A percentile compares a stretch with the other conserved stretches of the same genome.
phyloP scores from a whole-genome alignment of 1,140 invertebrate genomes.

The Drosophila takahashii region DNA sequence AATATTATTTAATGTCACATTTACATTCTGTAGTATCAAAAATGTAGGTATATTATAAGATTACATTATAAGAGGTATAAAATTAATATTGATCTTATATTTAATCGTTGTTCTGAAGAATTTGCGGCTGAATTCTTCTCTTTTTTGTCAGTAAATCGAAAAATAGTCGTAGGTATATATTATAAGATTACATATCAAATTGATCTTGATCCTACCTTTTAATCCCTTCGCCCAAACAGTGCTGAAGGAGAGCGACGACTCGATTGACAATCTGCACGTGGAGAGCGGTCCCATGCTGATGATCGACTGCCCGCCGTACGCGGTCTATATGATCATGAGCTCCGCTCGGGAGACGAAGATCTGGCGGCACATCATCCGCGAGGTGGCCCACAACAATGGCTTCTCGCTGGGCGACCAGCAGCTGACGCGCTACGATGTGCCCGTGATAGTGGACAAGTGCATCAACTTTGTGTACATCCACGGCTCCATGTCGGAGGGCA shows the following conservation, averaged over 20 bases:
- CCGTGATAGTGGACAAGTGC: conserved; percentile 95
- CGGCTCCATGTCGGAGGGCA: conserved; percentile 93
- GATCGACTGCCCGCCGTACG: conserved; percentile 88
- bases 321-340: conserved; percentile 90
- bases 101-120: too few species aligned
- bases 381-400: conserved; percentile 91
- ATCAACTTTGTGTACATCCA: conserved; percentile 94
- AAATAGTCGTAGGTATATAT: too few species aligned
- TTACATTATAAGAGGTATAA: too few species aligned
- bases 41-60: too few species aligned
- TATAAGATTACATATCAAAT: too few species aligned
- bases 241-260: conserved; percentile 70
- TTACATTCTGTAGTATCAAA: too few species aligned
- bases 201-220: too few species aligned
- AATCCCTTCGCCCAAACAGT: conserved; percentile 67
- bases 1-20: too few species aligned
- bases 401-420: conserved; percentile 92
- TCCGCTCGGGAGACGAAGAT: conserved; percentile 87
- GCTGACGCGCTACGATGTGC: conserved; percentile 93
- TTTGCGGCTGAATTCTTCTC: too few species aligned
- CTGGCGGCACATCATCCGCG: conserved; percentile 90
- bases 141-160: too few species aligned
- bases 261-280: conserved; percentile 85
- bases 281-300: conserved; percentile 88
- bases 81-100: too few species aligned